These are phyloP conservation scores for Macrophya annulata DNA, from an alignment of 2,888 invertebrate species.

Conservation along the genomic window DNA sequence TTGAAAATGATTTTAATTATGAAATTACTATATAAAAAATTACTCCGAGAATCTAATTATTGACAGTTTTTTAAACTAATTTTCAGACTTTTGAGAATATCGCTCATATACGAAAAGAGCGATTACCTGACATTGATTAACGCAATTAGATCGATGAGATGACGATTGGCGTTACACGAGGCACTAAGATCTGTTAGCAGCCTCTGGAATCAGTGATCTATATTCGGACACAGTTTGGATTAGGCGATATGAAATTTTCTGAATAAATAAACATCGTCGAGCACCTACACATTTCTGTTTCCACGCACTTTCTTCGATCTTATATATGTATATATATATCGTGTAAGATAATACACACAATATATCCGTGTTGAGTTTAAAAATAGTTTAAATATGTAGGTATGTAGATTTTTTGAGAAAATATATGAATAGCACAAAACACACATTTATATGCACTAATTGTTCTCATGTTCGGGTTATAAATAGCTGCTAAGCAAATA, in stretches of 20 bases:
- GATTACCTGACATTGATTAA: background rate
- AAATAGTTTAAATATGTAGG: background rate
- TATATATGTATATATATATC: background rate
- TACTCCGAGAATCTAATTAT: background rate
- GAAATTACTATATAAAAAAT: background rate
- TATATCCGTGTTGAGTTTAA: background rate
- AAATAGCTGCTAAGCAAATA: conserved; percentile 16
- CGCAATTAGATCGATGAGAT: background rate
- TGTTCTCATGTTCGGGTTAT: conserved; percentile 14
- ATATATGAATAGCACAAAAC: background rate
- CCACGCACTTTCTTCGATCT: background rate
- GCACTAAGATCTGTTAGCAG: background rate
- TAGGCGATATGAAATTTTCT: conserved; percentile 56
- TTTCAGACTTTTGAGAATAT: background rate
- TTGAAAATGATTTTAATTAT: background rate
- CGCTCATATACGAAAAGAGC: background rate
- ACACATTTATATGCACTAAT: conserved; percentile 21
- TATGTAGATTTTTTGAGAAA: background rate
- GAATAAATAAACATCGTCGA: conserved; percentile 54
- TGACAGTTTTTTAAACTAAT: background rate
- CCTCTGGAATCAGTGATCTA: conserved; percentile 44
- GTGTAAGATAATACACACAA: no score
- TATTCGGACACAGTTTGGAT: conserved; percentile 57
- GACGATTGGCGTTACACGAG: background rate
- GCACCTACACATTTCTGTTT: background rate